These are phyloP conservation scores for Bradypodion pumilum DNA, from an alignment of 2,797 vertebrate genomes.

Conservation along the genomic window DNA sequence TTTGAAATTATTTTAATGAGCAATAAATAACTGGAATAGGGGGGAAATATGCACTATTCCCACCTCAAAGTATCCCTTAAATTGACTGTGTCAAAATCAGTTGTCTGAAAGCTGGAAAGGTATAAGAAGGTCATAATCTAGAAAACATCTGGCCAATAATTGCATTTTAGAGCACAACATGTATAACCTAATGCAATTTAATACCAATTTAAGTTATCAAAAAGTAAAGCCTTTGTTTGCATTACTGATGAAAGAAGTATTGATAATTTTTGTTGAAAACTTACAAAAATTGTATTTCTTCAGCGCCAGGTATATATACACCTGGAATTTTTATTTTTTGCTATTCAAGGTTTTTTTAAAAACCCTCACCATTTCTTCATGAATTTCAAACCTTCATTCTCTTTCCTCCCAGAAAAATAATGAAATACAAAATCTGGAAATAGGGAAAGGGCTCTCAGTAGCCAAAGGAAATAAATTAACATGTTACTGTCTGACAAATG, in stretches of 20 bases:
- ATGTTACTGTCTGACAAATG: constrained; percentile 9
- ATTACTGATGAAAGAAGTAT: background rate
- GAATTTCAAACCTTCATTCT: no score
- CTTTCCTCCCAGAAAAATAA: background rate
- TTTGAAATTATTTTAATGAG: constrained; percentile 8
- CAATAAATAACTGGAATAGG: background rate
- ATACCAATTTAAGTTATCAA: background rate
- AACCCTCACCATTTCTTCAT: background rate
- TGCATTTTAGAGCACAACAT: background rate
- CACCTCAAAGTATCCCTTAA: background rate
- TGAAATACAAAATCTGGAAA: background rate
- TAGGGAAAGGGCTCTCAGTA: constrained; percentile 10
- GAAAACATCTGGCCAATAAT: background rate
- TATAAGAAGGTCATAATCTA: background rate
- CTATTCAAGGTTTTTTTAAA: background rate
- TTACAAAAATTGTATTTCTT: no score
- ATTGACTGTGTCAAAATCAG: constrained; percentile 7
- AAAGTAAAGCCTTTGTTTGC: background rate
- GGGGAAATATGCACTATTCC: background rate
- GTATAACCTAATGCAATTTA: background rate
- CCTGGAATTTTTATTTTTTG: no score
- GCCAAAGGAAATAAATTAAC: constrained; percentile 12
- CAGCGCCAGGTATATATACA: no score
- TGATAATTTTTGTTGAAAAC: background rate
- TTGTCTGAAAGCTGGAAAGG: background rate